Evolutionary conservation across 2,888 invertebrate genomes (phyloP).

Genomic region (Meta bourneti): DNA sequence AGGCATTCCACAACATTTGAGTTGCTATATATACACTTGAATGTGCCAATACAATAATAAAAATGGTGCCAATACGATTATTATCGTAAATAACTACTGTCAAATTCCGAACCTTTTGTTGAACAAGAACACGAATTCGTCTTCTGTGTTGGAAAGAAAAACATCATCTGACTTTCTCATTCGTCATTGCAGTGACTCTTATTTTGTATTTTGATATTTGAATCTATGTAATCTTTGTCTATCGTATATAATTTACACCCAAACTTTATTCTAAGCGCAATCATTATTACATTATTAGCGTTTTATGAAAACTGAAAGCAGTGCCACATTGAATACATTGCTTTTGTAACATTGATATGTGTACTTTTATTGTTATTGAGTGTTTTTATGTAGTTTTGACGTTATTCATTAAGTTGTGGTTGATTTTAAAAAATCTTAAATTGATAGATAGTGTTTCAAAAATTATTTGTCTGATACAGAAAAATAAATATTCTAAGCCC

Average conservation of each 20-base stretch:
- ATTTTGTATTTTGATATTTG: neutral
- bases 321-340: neutral
- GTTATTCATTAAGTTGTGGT: neutral
- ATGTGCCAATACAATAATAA: conserved; percentile 26
- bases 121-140: neutral
- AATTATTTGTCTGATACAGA: too few species aligned
- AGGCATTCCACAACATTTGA: conserved; percentile 3
- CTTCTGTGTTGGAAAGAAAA: neutral
- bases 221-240: neutral
- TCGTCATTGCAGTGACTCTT: neutral
- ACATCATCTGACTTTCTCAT: neutral
- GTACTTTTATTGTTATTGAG: neutral
- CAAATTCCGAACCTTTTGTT: neutral
- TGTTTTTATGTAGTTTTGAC: neutral
- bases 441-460: too few species aligned
- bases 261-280: neutral
- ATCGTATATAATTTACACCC: neutral
- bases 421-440: too few species aligned
- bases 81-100: neutral
- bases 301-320: neutral
- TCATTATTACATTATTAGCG: neutral
- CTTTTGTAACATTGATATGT: neutral
- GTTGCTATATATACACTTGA: neutral
- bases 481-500: too few species aligned
- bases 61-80: conserved; percentile 31